Percentiles rank a stretch among this genome's conserved stretches.
These are phyloP conservation scores for Acrossocheilus fasciatus DNA, from an alignment of 2,797 vertebrate species.

Conservation along the genomic window DNA sequence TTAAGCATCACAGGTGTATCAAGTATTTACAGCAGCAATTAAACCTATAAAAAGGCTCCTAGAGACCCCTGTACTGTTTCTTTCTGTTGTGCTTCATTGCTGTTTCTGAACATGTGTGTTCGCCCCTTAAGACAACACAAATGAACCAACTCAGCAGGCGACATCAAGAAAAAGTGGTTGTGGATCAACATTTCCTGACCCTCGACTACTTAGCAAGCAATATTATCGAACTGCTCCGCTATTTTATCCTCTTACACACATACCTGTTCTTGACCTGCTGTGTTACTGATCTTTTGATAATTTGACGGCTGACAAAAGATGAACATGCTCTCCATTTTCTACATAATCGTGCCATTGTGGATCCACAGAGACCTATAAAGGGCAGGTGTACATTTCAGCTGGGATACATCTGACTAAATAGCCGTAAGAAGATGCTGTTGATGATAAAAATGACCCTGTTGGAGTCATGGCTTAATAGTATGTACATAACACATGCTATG, in stretches of 20 bases:
- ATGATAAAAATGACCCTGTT: constrained; percentile 36
- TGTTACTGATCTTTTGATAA: constrained; percentile 40
- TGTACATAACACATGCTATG: background rate
- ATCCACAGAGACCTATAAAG: constrained; percentile 53
- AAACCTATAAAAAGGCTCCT: background rate
- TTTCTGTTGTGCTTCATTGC: background rate
- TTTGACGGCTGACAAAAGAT: constrained; percentile 42
- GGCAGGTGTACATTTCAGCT: constrained; percentile 35
- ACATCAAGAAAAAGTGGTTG: constrained; percentile 2
- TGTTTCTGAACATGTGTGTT: background rate
- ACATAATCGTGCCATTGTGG: constrained; percentile 40
- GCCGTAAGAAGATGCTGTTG: constrained; percentile 14
- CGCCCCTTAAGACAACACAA: background rate
- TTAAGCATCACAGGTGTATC: background rate
- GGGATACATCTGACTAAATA: constrained; percentile 29
- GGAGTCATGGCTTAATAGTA: background rate
- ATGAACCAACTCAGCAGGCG: background rate
- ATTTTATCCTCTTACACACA: constrained; percentile 7
- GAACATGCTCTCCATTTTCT: constrained; percentile 50
- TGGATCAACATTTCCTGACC: constrained; percentile 28
- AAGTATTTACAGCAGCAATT: background rate
- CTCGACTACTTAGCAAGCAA: constrained; percentile 21
- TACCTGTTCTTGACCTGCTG: constrained; percentile 35
- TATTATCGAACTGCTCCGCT: constrained; percentile 1
- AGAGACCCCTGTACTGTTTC: background rate